These are phyloP conservation scores for Numenius arquata DNA, from an alignment of 2,113 vertebrate species.

Conservation along the genomic window DNA sequence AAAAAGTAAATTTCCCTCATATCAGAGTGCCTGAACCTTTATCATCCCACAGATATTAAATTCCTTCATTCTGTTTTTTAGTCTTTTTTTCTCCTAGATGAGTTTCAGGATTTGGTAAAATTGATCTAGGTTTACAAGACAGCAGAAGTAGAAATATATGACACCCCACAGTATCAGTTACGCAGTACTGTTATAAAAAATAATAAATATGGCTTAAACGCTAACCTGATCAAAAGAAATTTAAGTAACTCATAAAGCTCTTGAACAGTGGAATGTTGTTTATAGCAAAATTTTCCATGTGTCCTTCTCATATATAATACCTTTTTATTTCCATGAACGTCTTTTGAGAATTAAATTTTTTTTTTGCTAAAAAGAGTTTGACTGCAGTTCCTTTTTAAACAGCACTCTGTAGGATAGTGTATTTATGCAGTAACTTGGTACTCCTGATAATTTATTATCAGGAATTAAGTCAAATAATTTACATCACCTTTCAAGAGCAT, in stretches of 20 bases:
- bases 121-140: background rate
- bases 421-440: conserved; percentile 19
- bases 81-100: background rate
- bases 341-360: conserved; percentile 21
- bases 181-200: background rate
- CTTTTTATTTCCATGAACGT: background rate
- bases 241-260: conserved; percentile 9
- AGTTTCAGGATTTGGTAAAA: conserved; percentile 5
- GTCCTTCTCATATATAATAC: background rate
- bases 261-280: background rate
- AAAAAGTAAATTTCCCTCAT: background rate
- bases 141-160: background rate
- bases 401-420: background rate
- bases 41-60: background rate
- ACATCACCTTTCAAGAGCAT: background rate
- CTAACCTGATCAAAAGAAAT: conserved; percentile 23
- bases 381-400: conserved; percentile 18
- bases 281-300: conserved; percentile 26
- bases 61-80: background rate
- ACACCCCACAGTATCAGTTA: background rate
- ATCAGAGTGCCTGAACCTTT: background rate
- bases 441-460: conserved; percentile 28
- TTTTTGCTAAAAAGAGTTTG: conserved; percentile 17
- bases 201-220: conserved; percentile 50
- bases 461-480: conserved; percentile 47